Conservation (phyloP, 2,888 invertebrate genomes). For the Clanis bilineata region DNA sequence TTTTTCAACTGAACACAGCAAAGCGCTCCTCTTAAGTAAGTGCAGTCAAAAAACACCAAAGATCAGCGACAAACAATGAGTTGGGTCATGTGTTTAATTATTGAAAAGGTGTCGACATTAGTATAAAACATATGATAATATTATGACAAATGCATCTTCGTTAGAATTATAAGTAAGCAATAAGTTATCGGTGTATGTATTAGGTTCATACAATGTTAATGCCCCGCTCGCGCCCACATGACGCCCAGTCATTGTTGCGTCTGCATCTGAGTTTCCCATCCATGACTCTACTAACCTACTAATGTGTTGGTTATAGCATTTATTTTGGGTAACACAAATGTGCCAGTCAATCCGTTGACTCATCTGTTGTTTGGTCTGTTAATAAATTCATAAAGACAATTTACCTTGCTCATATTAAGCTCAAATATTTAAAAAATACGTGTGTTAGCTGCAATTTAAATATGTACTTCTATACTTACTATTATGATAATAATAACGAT, state of each 20-base stretch:
- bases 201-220: slow-evolving; percentile 46
- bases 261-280: slow-evolving; percentile 3
- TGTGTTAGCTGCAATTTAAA: too few relatives aligned
- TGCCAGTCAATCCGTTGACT: neutral
- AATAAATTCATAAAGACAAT: neutral
- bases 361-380: neutral
- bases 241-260: slow-evolving; percentile 17
- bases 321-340: neutral
- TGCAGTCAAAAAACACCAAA: too few relatives aligned
- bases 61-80: too few relatives aligned
- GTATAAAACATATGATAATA: neutral
- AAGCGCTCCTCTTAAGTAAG: too few relatives aligned
- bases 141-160: slow-evolving; percentile 22
- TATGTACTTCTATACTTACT: neutral
- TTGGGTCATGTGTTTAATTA: too few relatives aligned
- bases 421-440: too few relatives aligned
- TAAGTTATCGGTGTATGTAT: slow-evolving; percentile 43
- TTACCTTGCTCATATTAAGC: neutral
- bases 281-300: slow-evolving; percentile 4
- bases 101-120: too few relatives aligned
- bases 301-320: neutral
- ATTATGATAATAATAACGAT: neutral
- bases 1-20: too few relatives aligned
- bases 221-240: slow-evolving; percentile 37
- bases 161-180: slow-evolving; percentile 29